Conservation (phyloP, 2,797 vertebrate species). For the Poeciliopsis gracilis region DNA sequence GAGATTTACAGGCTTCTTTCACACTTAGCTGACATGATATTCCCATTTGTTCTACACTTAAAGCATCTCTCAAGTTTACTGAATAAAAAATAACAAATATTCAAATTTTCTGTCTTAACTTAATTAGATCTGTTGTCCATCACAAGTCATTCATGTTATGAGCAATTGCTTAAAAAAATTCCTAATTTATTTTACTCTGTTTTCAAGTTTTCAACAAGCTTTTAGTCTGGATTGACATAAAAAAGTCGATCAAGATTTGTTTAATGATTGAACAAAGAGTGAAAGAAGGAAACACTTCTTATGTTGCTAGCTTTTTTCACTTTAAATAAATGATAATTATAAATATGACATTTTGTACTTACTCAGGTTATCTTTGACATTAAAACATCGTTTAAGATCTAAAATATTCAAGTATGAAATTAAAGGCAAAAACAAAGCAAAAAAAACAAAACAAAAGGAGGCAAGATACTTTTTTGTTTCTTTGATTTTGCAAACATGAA, state of each 20-base stretch:
- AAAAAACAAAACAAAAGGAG: background rate
- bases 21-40: background rate
- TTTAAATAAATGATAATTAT: background rate
- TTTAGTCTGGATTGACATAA: background rate
- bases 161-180: background rate
- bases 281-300: background rate
- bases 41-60: background rate
- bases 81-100: background rate
- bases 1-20: background rate
- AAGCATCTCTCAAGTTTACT: background rate
- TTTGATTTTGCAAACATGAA: background rate
- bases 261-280: background rate
- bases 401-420: background rate
- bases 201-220: background rate
- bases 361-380: background rate
- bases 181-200: background rate
- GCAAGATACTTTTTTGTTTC: background rate
- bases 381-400: background rate
- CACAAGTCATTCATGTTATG: background rate
- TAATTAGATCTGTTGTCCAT: background rate
- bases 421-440: background rate
- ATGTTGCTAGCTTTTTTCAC: background rate
- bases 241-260: background rate
- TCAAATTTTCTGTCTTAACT: background rate
- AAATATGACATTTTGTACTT: background rate